Evolutionary conservation across 2,797 vertebrate species (phyloP), one percentile per base, ranked within the genome.

Genomic region (Parotocinclus haroldoi): DNA sequence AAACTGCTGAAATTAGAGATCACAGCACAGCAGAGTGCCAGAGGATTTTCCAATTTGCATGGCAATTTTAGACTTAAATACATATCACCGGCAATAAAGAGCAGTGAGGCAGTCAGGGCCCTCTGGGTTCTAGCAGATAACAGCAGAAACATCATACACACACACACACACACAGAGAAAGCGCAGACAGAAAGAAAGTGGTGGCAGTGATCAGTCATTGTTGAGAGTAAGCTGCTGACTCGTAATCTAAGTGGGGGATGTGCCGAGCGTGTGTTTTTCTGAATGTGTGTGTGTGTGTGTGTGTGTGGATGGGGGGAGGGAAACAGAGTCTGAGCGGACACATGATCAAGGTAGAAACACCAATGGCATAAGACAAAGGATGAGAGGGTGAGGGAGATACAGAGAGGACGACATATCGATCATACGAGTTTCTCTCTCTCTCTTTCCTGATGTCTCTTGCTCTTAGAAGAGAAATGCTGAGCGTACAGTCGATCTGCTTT

Each of bases 401-500:
- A 27, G 27, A 27, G 10, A 50, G 17, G 42, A 48, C 56, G 12
- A 18, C 54, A 40, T 40, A 39, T 36, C 12, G 37, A 51, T 50
- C n/a, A 14, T 27, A 19, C 10, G 37, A 5, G 17, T 14, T 11
- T 45, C 14, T 17, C 17, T 45, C 40, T 38, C n/a, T 52, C 10
- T 59, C 27, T 42, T 4, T 51, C 16, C 16, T 39, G 7, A 27
- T 54, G 19, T 58, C 55, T 27, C 55, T 58, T 1, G 36, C 14
- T n/a, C n/a, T 14, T 14, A 7, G 27, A 66, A 53, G 18, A 91
- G 93, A 96, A 93, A 86, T 93, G 93, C 95, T 95, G 93, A 94
- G 92, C 88, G 71, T 46, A 92, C 79, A 79, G 87, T 89, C 90
- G 92, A 91, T 94, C 92, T 93, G 93, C 95, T 97, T 98, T 93